Evolutionary conservation across 2,888 invertebrate genomes (phyloP).

Genomic region (Punctoribates punctum): DNA sequence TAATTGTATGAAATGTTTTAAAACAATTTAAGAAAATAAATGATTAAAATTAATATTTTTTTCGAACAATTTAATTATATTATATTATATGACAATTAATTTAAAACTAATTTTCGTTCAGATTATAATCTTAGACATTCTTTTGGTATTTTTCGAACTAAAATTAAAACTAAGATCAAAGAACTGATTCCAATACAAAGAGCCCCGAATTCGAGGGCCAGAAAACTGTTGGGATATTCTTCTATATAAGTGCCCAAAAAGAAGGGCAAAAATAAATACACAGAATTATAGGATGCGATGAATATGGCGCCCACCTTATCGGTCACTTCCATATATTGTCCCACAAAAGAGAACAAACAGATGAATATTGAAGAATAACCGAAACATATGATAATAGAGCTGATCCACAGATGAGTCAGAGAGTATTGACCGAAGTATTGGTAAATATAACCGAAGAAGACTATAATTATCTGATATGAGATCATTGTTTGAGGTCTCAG

Average conservation of each 20-base stretch:
- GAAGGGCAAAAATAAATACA: conserved; percentile 36
- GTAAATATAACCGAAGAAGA: not conserved
- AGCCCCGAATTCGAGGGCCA: conserved; percentile 10
- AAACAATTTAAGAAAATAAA: no score
- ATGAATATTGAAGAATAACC: conserved; percentile 41
- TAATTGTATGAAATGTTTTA: no score
- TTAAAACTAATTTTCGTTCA: not conserved
- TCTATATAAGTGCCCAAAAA: conserved; percentile 33
- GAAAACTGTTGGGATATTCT: not conserved
- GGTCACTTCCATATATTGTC: conserved; percentile 33
- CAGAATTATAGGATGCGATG: conserved; percentile 18
- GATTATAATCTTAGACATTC: not conserved
- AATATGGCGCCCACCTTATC: conserved; percentile 32
- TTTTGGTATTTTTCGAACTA: not conserved
- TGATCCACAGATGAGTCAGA: not conserved
- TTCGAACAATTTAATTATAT: no score
- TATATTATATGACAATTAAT: no score
- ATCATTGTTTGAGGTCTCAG: conserved; percentile 33
- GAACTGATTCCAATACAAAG: not conserved
- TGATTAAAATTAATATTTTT: no score
- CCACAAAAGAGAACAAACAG: conserved; percentile 35
- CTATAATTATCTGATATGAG: conserved; percentile 16
- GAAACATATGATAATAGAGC: conserved; percentile 10
- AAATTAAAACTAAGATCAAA: not conserved
- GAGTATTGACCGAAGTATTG: not conserved